These are phyloP conservation scores for Sipha flava DNA, from an alignment of 1,140 invertebrate species.

Conservation along the genomic window DNA sequence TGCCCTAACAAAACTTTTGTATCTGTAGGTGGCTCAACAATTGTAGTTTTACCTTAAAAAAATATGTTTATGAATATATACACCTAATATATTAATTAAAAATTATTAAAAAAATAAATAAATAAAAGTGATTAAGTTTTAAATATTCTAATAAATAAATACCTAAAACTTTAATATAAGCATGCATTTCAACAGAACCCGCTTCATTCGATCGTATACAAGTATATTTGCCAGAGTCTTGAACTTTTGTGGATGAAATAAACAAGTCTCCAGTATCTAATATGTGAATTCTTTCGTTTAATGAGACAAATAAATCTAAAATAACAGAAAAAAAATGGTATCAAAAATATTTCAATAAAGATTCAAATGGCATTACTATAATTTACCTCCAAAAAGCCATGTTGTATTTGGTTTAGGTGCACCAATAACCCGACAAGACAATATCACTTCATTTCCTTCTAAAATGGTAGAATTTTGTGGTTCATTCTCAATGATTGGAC, in stretches of 20 bases:
- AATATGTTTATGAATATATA: conserved; percentile 35
- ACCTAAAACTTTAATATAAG: conserved; percentile 74
- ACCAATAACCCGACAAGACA: conserved; percentile 75
- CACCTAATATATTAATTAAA: background rate
- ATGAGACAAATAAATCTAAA: conserved; percentile 33
- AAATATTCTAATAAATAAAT: conserved; percentile 40
- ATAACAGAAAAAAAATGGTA: background rate
- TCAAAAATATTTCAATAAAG: background rate
- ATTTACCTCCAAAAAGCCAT: conserved; percentile 81
- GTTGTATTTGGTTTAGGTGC: conserved; percentile 83
- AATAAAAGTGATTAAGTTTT: background rate
- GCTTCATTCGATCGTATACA: conserved; percentile 82
- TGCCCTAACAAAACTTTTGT: conserved; percentile 79
- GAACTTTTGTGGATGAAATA: conserved; percentile 70
- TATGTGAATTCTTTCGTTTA: background rate
- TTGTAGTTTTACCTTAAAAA: conserved; percentile 76
- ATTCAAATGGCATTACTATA: background rate
- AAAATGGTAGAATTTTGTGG: conserved; percentile 81
- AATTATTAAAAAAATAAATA: background rate
- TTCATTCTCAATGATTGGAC: conserved; percentile 68
- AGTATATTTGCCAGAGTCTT: conserved; percentile 79
- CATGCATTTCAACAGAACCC: conserved; percentile 71
- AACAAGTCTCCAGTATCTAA: conserved; percentile 74
- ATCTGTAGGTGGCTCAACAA: conserved; percentile 82
- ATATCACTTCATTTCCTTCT: conserved; percentile 82